phyloP scores from a whole-genome alignment of 2,888 invertebrate species.

The Epistrophella euchroma region DNA sequence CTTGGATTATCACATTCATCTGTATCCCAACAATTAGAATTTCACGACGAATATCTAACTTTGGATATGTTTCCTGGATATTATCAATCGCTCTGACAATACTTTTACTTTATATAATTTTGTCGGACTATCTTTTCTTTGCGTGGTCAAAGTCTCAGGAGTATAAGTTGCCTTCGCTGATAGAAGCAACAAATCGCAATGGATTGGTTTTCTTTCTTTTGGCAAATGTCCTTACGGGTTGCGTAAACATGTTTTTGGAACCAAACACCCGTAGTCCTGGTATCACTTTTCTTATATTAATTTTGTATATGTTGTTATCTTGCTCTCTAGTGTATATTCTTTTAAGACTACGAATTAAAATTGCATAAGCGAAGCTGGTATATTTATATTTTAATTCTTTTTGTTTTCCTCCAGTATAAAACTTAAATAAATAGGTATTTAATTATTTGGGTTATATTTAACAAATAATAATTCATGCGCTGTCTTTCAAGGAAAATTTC shows the following conservation, averaged over 20 bases:
- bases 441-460: no score
- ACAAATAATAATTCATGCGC: no score
- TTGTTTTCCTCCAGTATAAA: not conserved
- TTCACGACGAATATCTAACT: constrained; percentile 93
- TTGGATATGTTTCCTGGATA: constrained; percentile 92
- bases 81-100: constrained; percentile 87
- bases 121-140: constrained; percentile 79
- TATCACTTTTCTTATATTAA: constrained; percentile 85
- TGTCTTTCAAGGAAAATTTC: no score
- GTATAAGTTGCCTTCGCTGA: constrained; percentile 85
- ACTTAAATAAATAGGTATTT: no score
- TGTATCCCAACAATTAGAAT: constrained; percentile 85
- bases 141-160: constrained; percentile 77
- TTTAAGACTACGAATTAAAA: constrained; percentile 78
- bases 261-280: constrained; percentile 85
- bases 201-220: constrained; percentile 93
- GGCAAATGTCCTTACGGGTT: constrained; percentile 93
- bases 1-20: constrained; percentile 84
- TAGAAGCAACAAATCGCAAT: constrained; percentile 91
- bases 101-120: constrained; percentile 87
- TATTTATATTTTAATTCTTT: not conserved
- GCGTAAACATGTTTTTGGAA: constrained; percentile 89
- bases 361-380: constrained; percentile 76
- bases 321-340: constrained; percentile 78
- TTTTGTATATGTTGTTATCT: constrained; percentile 85